Evolutionary conservation across 1,140 invertebrate genomes (phyloP).

Genomic region (Dinothrombium tinctorium): DNA sequence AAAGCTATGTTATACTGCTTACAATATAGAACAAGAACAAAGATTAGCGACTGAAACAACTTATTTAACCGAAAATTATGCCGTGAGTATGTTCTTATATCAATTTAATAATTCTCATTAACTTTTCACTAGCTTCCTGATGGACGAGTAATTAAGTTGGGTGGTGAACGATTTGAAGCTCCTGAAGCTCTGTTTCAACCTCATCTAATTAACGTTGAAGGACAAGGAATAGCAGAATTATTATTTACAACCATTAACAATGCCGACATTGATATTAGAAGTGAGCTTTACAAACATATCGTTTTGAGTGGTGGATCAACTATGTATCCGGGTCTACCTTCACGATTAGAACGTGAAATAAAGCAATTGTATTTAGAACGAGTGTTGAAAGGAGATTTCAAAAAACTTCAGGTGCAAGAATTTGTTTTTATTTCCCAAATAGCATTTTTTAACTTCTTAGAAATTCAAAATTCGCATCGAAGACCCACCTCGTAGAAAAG

Average conservation of each 20-base stretch:
- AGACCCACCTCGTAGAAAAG: slow-evolving; percentile 87
- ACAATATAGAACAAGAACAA: slow-evolving; percentile 96
- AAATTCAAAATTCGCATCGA: slow-evolving; percentile 99
- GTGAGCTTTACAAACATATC: slow-evolving; percentile 95
- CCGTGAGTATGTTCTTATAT: too few species aligned
- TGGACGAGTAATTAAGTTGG: slow-evolving; percentile 87
- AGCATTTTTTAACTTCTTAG: slow-evolving; percentile 28
- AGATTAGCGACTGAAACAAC: slow-evolving; percentile 91
- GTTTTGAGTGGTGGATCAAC: slow-evolving; percentile 94
- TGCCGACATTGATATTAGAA: slow-evolving; percentile 83
- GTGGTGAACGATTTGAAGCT: slow-evolving; percentile 90
- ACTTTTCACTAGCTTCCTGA: slow-evolving; percentile 96
- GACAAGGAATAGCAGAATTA: slow-evolving; percentile 88
- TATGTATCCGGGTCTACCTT: slow-evolving; percentile 98
- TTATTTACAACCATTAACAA: slow-evolving; percentile 90
- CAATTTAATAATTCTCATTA: too few species aligned
- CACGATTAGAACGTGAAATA: slow-evolving; percentile 83
- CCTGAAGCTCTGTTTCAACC: slow-evolving; percentile 97
- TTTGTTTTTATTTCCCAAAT: slow-evolving; percentile 2
- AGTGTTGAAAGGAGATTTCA: slow-evolving; percentile 79
- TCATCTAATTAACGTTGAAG: slow-evolving; percentile 87
- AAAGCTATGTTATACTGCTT: slow-evolving; percentile 97
- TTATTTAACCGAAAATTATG: slow-evolving; percentile 87
- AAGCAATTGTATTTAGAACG: slow-evolving; percentile 93
- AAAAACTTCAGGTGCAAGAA: slow-evolving; percentile 54